Conservation (phyloP, 2,888 invertebrate species). For the Drosophila silvestris region DNA sequence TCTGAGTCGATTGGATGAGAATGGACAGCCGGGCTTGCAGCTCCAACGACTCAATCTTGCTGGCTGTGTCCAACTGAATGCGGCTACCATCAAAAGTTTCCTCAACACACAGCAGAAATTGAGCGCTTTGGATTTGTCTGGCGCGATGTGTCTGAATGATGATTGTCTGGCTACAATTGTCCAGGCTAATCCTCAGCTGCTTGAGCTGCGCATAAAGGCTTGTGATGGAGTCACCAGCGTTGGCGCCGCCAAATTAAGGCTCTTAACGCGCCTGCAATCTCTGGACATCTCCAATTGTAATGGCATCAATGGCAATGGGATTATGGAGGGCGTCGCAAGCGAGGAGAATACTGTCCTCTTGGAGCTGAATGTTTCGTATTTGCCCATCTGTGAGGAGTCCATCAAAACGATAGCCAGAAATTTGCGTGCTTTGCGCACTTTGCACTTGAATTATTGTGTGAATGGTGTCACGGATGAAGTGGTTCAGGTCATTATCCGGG, state of each 20-base stretch:
- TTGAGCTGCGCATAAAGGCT: slow-evolving; percentile 88
- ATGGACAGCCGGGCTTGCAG: slow-evolving; percentile 73
- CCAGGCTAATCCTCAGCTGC: slow-evolving; percentile 87
- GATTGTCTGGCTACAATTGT: slow-evolving; percentile 88
- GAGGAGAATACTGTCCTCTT: slow-evolving; percentile 86
- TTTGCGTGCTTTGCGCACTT: slow-evolving; percentile 87
- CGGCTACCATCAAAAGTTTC: slow-evolving; percentile 70
- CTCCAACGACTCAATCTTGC: slow-evolving; percentile 73
- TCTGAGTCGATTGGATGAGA: slow-evolving; percentile 81
- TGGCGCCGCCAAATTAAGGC: slow-evolving; percentile 87
- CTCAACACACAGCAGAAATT: slow-evolving; percentile 86
- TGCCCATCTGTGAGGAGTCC: slow-evolving; percentile 88
- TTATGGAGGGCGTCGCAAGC: slow-evolving; percentile 87
- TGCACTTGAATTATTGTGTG: slow-evolving; percentile 90
- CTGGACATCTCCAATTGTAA: slow-evolving; percentile 90
- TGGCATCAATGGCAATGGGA: slow-evolving; percentile 87
- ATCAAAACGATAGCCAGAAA: slow-evolving; percentile 88
- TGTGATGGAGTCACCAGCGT: slow-evolving; percentile 89
- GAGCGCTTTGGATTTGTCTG: slow-evolving; percentile 88
- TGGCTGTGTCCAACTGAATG: slow-evolving; percentile 81
- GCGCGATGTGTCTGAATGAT: slow-evolving; percentile 89
- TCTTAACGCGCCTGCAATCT: slow-evolving; percentile 86
- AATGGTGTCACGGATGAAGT: slow-evolving; percentile 90
- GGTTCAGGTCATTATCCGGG: slow-evolving; percentile 89
- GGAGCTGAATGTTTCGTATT: slow-evolving; percentile 87